These are phyloP conservation scores for Trichonephila clavata DNA, from an alignment of 1,140 invertebrate species.

Conservation along the genomic window DNA sequence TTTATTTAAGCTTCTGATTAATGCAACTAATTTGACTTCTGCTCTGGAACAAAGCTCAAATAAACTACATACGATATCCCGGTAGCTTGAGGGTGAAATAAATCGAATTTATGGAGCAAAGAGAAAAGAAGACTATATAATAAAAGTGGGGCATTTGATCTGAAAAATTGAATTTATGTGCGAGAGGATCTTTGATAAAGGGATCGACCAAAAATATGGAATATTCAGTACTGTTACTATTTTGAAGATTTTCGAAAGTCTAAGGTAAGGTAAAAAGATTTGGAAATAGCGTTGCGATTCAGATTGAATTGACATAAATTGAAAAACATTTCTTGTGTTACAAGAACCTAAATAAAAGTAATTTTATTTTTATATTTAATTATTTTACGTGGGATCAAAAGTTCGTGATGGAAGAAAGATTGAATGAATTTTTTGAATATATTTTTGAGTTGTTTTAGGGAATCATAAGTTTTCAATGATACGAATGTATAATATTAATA, in stretches of 20 bases:
- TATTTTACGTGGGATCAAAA: too few species aligned
- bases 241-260: neutral
- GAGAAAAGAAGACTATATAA: constrained; percentile 8
- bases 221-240: neutral
- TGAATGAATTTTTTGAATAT: too few species aligned
- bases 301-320: too few species aligned
- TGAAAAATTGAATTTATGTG: constrained; percentile 46
- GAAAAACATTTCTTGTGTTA: too few species aligned
- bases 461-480: too few species aligned
- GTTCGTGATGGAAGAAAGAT: too few species aligned
- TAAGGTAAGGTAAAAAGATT: too few species aligned
- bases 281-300: too few species aligned
- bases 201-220: neutral
- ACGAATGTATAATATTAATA: too few species aligned
- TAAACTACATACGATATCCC: neutral
- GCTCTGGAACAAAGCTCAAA: neutral
- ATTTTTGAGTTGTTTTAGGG: too few species aligned
- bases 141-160: constrained; percentile 27
- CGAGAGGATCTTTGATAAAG: neutral
- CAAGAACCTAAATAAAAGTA: too few species aligned
- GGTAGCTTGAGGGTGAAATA: neutral
- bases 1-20: neutral
- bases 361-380: too few species aligned
- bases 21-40: constrained; percentile 17
- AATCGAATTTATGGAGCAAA: constrained; percentile 42